These are phyloP conservation scores for Carettochelys insculpta DNA, from an alignment of 2,113 vertebrate species.

Conservation along the genomic window DNA sequence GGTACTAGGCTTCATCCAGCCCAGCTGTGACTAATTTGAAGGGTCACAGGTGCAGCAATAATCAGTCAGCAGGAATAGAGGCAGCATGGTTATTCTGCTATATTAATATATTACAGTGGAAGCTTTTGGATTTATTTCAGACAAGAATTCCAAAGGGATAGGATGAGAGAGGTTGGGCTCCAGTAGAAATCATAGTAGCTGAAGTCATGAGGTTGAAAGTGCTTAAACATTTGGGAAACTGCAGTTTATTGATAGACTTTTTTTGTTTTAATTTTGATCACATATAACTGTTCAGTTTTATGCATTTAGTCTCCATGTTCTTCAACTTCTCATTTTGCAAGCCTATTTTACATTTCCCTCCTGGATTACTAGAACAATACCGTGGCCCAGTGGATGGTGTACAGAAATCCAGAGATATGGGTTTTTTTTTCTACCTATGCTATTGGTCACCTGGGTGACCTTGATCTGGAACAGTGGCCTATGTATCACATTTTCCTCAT, in stretches of 20 bases:
- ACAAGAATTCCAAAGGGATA: accelerated
- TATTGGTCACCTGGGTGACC: neutral
- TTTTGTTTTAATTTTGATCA: neutral
- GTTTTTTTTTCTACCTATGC: neutral
- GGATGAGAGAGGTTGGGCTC: neutral
- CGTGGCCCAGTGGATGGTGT: accelerated
- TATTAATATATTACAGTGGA: neutral
- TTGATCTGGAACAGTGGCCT: neutral
- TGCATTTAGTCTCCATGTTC: neutral
- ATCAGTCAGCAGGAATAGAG: neutral
- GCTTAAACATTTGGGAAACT: neutral
- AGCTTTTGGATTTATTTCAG: neutral
- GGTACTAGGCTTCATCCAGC: neutral
- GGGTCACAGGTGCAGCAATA: neutral
- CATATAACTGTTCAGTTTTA: neutral
- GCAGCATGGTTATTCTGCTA: neutral
- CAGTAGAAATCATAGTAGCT: neutral
- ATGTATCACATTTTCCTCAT: neutral
- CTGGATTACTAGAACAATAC: neutral
- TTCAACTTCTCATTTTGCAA: neutral
- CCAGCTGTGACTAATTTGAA: neutral
- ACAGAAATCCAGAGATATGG: neutral
- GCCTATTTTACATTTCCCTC: neutral
- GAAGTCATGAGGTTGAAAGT: neutral
- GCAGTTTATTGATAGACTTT: neutral